Evolutionary conservation across 2,888 invertebrate species (phyloP), one percentile per base, ranked within the genome.

Genomic region (Thymelicus acteon): DNA sequence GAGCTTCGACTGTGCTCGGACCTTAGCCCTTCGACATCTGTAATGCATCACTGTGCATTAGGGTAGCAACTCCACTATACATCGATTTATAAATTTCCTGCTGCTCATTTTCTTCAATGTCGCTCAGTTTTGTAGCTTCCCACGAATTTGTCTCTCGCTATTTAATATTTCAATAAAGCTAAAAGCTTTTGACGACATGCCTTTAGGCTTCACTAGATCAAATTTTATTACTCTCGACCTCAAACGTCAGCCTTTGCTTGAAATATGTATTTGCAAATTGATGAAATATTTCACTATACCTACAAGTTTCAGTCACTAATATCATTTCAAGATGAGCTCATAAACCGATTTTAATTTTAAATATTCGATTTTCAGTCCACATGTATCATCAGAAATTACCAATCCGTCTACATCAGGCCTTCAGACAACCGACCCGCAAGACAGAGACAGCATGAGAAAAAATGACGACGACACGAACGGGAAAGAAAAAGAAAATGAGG

Each of bases 351-450:
- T 31, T 31, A 31, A 13, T n/a, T 57, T 13, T 0, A 31, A 57
- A 24, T 47, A 10, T 54, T 67, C 40, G 47, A 60, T 80, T 88
- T 87, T 58, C 87, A 93, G 93, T 92, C 92, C 93, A 92, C 92
- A 93, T 93, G 93, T 86, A 90, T 92, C 90, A 83, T 79, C 92
- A 88, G 91, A 90, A 84, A 84, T 82, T 67, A 80, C 89, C 73
- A 85, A 84, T 89, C 91, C 92, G 87, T 92, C 92, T 87, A 92
- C 92, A 75, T 92, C 92, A 75, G 89, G 90, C 88, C 89, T 89
- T 79, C 90, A 89, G 78, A 76, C 79, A 74, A 61, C 52, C 52
- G 60, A 67, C 67, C 77, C 83, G 68, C 79, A 78, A 79, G 81
- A 81, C 70, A 78, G 82, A 80, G 83, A 85, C 85, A 91, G 83